These are phyloP conservation scores for Orthonychiurus folsomi DNA, from an alignment of 2,888 invertebrate species.

Conservation along the genomic window DNA sequence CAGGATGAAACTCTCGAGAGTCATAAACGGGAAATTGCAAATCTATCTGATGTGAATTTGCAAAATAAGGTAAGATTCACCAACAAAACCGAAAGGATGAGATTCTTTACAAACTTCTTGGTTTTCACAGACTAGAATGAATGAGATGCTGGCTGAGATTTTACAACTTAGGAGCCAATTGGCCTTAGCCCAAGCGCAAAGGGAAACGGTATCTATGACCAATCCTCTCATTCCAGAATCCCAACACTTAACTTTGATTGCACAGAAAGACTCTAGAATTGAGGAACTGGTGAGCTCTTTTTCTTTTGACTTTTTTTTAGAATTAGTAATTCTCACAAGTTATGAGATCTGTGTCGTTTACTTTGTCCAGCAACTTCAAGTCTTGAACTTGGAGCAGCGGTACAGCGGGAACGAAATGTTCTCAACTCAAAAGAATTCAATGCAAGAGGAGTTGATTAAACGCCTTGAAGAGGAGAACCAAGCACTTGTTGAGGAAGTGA, in stretches of 20 bases:
- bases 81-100: background rate
- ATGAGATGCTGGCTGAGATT: constrained; percentile 33
- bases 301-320: too few relatives aligned
- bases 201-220: constrained; percentile 24
- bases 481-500: constrained; percentile 49
- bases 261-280: constrained; percentile 72
- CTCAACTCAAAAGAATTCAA: constrained; percentile 21
- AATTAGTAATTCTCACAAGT: too few relatives aligned
- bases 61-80: constrained; percentile 28
- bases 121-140: constrained; percentile 23
- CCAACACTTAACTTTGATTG: constrained; percentile 27
- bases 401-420: background rate
- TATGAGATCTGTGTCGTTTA: too few relatives aligned
- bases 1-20: constrained; percentile 36
- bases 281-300: constrained; percentile 48
- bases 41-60: constrained; percentile 22
- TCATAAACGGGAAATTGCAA: constrained; percentile 30
- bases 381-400: constrained; percentile 7
- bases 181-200: constrained; percentile 36
- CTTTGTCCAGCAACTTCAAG: constrained; percentile 8
- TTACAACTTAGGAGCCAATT: constrained; percentile 39
- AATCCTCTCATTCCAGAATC: constrained; percentile 23
- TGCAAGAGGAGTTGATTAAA: constrained; percentile 37
- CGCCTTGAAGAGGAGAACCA: constrained; percentile 42
- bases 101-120: constrained; percentile 3